These are phyloP conservation scores for Ciconia stormi DNA, from an alignment of 2,113 vertebrate genomes.

Conservation along the genomic window DNA sequence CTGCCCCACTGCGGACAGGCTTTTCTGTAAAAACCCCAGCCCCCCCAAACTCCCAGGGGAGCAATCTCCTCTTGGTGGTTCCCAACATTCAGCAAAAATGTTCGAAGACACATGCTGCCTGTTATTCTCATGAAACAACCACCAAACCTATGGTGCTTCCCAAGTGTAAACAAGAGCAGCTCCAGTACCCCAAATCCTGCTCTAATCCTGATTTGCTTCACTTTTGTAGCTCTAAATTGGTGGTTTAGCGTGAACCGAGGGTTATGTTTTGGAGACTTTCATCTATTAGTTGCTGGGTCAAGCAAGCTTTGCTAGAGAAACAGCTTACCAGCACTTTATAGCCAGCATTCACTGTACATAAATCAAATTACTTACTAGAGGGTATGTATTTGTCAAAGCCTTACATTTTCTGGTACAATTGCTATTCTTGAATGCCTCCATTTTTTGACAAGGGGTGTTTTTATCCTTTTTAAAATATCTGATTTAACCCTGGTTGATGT, in stretches of 20 bases:
- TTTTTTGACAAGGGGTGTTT: conserved; percentile 72
- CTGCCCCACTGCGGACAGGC: fast-evolving
- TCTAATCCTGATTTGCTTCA: not conserved
- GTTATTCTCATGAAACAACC: not conserved
- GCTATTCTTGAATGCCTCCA: conserved; percentile 53
- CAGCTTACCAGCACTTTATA: not conserved
- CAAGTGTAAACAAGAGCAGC: not conserved
- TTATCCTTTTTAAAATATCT: conserved; percentile 67
- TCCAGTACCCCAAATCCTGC: not conserved
- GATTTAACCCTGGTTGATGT: conserved; percentile 52
- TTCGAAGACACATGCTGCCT: not conserved
- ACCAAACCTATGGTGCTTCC: not conserved
- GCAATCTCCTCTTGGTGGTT: not conserved
- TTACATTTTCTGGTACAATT: conserved; percentile 60
- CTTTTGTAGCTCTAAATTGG: not conserved
- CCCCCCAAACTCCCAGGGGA: not conserved
- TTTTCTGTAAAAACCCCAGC: not conserved
- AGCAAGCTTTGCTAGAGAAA: not conserved
- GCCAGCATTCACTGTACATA: conserved; percentile 65
- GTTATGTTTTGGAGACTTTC: not conserved
- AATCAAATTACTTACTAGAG: not conserved
- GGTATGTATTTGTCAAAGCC: conserved; percentile 51
- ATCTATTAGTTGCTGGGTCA: not conserved
- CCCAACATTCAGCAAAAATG: not conserved
- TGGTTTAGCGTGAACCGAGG: not conserved